phyloP scores from a whole-genome alignment of 2,888 invertebrate species.

The Drosophila vallismaia region DNA sequence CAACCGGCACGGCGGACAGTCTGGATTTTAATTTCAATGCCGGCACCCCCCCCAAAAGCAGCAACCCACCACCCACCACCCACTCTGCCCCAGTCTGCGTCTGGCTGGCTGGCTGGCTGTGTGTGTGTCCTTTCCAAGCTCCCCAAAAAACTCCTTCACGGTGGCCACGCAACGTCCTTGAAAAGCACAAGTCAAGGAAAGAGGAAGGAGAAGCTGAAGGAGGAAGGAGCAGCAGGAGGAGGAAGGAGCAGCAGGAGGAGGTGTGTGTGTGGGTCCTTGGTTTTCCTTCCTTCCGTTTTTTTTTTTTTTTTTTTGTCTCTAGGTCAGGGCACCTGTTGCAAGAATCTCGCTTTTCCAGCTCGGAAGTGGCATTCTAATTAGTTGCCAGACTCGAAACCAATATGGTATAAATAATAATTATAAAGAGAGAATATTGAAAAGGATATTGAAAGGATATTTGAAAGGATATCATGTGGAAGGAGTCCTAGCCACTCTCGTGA shows the following conservation, averaged over 20 bases:
- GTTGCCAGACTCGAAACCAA: slow-evolving; percentile 26
- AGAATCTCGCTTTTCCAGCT: background rate
- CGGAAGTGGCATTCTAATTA: slow-evolving; percentile 8
- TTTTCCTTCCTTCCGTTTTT: background rate
- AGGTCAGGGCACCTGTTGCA: slow-evolving; percentile 39
- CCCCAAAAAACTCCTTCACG: slow-evolving; percentile 44
- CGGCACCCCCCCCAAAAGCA: slow-evolving; percentile 3
- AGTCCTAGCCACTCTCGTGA: background rate
- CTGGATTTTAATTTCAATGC: slow-evolving; percentile 64
- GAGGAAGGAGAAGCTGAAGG: background rate
- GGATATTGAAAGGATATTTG: slow-evolving; percentile 16
- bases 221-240: too few relatives aligned
- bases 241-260: background rate
- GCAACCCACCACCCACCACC: slow-evolving; percentile 11
- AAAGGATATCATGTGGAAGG: too few relatives aligned
- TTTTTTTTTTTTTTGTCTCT: slow-evolving; percentile 13
- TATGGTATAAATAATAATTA: slow-evolving; percentile 53
- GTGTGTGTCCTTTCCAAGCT: background rate
- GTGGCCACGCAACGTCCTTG: slow-evolving; percentile 53
- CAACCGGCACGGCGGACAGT: slow-evolving; percentile 35
- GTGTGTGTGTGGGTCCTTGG: background rate
- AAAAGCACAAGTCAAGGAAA: background rate
- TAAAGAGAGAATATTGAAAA: background rate
- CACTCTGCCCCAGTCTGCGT: background rate
- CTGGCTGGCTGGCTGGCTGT: background rate